phyloP scores from a whole-genome alignment of 1,140 invertebrate species.

The Drosophila ficusphila region DNA sequence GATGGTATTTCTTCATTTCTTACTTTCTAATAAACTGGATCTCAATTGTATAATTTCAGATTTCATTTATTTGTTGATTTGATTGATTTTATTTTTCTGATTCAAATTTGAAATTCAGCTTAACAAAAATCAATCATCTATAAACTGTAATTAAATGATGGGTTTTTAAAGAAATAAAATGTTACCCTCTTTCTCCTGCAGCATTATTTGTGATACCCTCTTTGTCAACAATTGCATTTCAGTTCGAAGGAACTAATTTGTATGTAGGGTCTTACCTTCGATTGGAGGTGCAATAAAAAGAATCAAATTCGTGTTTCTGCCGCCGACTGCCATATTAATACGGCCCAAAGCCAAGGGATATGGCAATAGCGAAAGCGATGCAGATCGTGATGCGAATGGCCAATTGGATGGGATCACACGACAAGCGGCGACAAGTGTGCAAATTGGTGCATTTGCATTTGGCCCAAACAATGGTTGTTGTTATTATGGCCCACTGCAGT shows the following conservation, averaged over 20 bases:
- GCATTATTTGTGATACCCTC: not conserved
- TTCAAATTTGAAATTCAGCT: too few relatives aligned
- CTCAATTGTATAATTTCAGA: too few relatives aligned
- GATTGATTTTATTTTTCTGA: too few relatives aligned
- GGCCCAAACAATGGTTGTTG: constrained; percentile 29
- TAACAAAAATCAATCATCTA: too few relatives aligned
- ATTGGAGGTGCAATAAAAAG: constrained; percentile 65
- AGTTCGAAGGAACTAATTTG: constrained; percentile 30
- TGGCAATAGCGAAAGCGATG: constrained; percentile 56
- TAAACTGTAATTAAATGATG: too few relatives aligned
- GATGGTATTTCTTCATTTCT: too few relatives aligned
- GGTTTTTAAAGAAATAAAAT: too few relatives aligned
- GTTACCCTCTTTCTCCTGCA: too few relatives aligned
- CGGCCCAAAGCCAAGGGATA: constrained; percentile 11
- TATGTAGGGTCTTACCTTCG: constrained; percentile 35
- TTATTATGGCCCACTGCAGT: constrained; percentile 39
- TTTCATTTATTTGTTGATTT: too few relatives aligned
- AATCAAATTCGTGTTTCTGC: constrained; percentile 48
- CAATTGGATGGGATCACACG: constrained; percentile 30
- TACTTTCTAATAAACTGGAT: too few relatives aligned
- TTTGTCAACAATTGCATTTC: not conserved
- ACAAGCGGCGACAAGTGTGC: constrained; percentile 41
- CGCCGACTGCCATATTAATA: constrained; percentile 42
- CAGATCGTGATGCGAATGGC: constrained; percentile 65
- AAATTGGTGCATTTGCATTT: constrained; percentile 63